phyloP scores from a whole-genome alignment of 2,797 vertebrate genomes.

The Phyllotis vaccarum region DNA sequence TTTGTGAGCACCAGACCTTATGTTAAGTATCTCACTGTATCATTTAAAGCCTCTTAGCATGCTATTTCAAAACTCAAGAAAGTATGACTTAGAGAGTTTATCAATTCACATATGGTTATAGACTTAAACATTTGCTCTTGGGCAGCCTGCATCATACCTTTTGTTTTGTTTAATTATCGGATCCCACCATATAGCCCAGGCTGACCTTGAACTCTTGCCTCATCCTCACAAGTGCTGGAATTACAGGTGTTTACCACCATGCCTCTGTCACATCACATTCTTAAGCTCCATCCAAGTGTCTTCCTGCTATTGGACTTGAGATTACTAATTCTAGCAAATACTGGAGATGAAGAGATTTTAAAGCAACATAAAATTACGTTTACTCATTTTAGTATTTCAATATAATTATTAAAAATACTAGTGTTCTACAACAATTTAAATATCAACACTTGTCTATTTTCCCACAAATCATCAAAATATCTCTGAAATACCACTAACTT shows the following conservation, averaged over 20 bases:
- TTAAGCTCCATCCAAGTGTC: not conserved
- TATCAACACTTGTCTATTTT: conserved; percentile 23
- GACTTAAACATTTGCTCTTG: not conserved
- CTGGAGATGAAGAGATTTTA: not conserved
- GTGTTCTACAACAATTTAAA: conserved; percentile 10
- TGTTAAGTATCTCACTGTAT: conserved; percentile 34
- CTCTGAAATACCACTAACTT: conserved; percentile 1
- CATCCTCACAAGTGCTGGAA: not conserved
- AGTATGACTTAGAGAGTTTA: not conserved
- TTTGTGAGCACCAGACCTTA: not conserved
- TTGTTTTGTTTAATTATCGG: not conserved
- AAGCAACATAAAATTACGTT: not conserved
- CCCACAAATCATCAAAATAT: not conserved
- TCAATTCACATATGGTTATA: not conserved
- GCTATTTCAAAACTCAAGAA: not conserved
- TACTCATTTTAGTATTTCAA: not conserved
- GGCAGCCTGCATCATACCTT: not conserved
- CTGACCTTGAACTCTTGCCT: not conserved
- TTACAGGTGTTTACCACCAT: not conserved
- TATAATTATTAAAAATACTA: not conserved
- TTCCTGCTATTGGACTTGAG: not conserved
- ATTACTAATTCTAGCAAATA: not conserved
- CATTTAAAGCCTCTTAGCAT: not conserved
- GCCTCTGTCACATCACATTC: not conserved
- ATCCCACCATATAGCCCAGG: not conserved